Base-by-base conservation (phyloP, 2,888 invertebrate genomes). In the Erebia epiphron region DNA sequence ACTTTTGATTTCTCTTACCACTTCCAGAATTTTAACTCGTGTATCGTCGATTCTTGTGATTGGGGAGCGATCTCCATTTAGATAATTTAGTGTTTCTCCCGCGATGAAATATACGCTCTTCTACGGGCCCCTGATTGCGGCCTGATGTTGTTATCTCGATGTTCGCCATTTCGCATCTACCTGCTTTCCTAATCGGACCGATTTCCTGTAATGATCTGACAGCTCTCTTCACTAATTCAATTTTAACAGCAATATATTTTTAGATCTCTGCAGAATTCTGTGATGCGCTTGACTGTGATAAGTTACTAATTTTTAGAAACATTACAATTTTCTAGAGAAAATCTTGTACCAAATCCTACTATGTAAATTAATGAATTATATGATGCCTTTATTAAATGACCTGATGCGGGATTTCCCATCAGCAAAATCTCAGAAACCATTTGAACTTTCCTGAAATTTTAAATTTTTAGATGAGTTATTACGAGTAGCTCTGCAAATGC, bases 51-150 rank as follows among this genome's bases (percentile, higher is more conserved):
- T 74, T 73, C 72, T 67, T 76, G 77, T 88, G 90, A 91, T 92
- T 89, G 88, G 84, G 87, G 89, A 85, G 86, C 87, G 92, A 92
- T 92, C 88, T 86, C 87, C 85, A 89, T 91, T 90, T 86, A 91
- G 91, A 93, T 92, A 92, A 93, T 91, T 92, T 89, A 91, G 88
- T 90, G 90, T 84, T 86, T 83, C 86, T 76, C 83, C 82, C 80
- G 79, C 81, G 83, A 87, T 90, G 91, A 91, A 88, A 91, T 89
- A 91, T 90, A 81, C 82, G 80, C 62, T 46, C 76, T 76, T 80
- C 78, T 77, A 81, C 83, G 73, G 75, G 72, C 76, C 77, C 81
- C 80, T 89, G 89, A 91, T 90, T 87, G 85, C 81, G 76, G 80
- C 80, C 80, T 74, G 85, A 87, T 83, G 83, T 82, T 79, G 84